Percentiles rank a stretch among this genome's conserved stretches.
phyloP scores from a whole-genome alignment of 1,140 invertebrate species.

The Adoxophyes honmai region DNA sequence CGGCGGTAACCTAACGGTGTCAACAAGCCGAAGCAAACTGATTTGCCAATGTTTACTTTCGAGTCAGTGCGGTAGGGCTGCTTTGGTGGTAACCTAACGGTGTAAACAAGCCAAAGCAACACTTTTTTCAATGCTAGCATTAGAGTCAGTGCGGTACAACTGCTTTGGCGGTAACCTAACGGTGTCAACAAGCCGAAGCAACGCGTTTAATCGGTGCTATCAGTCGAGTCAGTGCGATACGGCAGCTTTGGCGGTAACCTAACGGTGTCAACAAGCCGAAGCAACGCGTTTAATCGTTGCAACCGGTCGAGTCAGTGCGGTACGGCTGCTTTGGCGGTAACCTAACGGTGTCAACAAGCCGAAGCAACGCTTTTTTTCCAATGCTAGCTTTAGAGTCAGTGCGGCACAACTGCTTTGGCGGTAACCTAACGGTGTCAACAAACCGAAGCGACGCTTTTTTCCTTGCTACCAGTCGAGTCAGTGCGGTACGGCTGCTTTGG shows the following conservation, averaged over 20 bases:
- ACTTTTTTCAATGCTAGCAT: background rate
- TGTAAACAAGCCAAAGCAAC: conserved; percentile 2
- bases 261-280: background rate
- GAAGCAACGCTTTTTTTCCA: background rate
- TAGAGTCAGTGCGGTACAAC: background rate
- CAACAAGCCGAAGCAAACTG: too few species aligned
- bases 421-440: background rate
- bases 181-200: conserved; percentile 1
- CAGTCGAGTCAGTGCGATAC: background rate
- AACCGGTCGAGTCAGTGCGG: too few species aligned
- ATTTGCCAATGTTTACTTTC: too few species aligned
- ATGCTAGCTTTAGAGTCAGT: background rate
- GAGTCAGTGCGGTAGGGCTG: too few species aligned
- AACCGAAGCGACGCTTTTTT: conserved; percentile 4
- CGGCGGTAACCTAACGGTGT: conserved; percentile 1
- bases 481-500: background rate
- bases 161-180: conserved; percentile 1
- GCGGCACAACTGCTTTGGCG: background rate
- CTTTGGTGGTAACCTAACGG: background rate
- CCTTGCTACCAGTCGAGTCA: background rate
- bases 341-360: conserved; percentile 10
- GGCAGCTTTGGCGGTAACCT: conserved; percentile 1
- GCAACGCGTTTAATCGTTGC: background rate
- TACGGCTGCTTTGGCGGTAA: background rate
- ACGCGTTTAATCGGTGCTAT: conserved; percentile 1